Percentiles rank a stretch among this genome's conserved stretches.
Conservation (phyloP, 2,797 vertebrate genomes). For the Peromyscus eremicus region DNA sequence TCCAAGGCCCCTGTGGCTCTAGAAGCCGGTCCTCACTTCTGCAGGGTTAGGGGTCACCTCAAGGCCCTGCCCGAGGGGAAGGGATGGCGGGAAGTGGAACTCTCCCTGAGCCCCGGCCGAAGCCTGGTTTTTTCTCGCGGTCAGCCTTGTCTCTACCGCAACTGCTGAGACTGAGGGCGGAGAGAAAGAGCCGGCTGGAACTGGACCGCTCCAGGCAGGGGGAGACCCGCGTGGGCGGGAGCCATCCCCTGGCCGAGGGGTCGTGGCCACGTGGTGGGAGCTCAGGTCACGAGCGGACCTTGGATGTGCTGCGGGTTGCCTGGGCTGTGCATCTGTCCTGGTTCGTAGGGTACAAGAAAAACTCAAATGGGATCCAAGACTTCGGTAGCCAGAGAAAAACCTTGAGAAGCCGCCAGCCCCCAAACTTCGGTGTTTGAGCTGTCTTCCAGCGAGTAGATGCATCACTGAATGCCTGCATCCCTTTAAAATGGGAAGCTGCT, state of each 20-base stretch:
- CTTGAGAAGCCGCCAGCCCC: not conserved
- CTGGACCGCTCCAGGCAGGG: not conserved
- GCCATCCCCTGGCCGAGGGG: not conserved
- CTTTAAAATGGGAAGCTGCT: not conserved
- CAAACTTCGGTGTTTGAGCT: not conserved
- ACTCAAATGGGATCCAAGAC: constrained; percentile 4
- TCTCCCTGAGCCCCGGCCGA: not conserved
- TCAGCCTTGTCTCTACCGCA: not conserved
- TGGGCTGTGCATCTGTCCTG: not conserved
- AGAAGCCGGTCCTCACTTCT: not conserved
- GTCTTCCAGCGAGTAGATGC: not conserved
- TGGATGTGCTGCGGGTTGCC: not conserved
- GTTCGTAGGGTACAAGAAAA: not conserved
- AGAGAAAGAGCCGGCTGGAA: not conserved
- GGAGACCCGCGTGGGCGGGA: not conserved
- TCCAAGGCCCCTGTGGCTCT: not conserved
- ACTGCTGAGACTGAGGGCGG: not conserved
- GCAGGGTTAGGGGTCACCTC: not conserved
- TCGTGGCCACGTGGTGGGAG: not conserved
- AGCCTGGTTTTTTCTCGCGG: not conserved
- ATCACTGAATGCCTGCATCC: not conserved
- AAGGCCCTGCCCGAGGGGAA: not conserved
- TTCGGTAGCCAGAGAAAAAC: not conserved
- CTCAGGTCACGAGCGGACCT: not conserved
- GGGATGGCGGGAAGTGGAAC: not conserved